A percentile compares a stretch with the other conserved stretches of the same genome.
Evolutionary conservation across 2,113 vertebrate species (phyloP).

Genomic region (Pedetes capensis): DNA sequence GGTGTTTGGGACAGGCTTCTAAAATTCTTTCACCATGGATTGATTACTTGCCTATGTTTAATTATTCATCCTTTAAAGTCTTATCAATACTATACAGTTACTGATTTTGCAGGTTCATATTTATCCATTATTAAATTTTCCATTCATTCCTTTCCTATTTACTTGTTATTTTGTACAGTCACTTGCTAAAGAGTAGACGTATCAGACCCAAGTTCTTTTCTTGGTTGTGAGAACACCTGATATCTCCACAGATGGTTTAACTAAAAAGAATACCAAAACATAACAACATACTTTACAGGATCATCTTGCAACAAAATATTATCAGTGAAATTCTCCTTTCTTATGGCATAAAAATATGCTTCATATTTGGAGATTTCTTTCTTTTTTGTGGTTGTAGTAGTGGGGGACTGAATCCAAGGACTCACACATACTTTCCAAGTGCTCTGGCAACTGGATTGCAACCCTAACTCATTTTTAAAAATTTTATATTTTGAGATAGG

Average conservation of each 20-base stretch:
- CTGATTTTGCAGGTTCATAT: neutral
- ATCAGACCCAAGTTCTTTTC: neutral
- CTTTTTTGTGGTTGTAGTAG: too few species aligned
- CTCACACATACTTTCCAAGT: too few species aligned
- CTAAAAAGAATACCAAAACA: neutral
- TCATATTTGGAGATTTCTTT: constrained; percentile 14
- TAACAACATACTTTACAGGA: neutral
- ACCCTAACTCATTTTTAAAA: too few species aligned
- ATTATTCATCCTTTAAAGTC: constrained; percentile 14
- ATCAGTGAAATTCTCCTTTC: neutral
- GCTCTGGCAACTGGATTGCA: too few species aligned
- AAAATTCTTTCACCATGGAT: neutral
- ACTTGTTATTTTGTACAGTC: neutral
- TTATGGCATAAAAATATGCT: neutral
- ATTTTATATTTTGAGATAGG: too few species aligned
- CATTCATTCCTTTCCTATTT: constrained; percentile 27
- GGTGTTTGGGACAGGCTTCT: neutral
- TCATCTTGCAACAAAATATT: neutral
- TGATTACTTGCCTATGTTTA: constrained; percentile 30
- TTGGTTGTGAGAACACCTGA: neutral
- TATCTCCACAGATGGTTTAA: neutral
- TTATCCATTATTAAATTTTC: neutral
- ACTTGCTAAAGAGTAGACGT: neutral
- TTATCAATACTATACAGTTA: neutral
- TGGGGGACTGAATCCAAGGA: too few species aligned